Conservation (phyloP, 2,888 invertebrate species). For the Eledone cirrhosa region DNA sequence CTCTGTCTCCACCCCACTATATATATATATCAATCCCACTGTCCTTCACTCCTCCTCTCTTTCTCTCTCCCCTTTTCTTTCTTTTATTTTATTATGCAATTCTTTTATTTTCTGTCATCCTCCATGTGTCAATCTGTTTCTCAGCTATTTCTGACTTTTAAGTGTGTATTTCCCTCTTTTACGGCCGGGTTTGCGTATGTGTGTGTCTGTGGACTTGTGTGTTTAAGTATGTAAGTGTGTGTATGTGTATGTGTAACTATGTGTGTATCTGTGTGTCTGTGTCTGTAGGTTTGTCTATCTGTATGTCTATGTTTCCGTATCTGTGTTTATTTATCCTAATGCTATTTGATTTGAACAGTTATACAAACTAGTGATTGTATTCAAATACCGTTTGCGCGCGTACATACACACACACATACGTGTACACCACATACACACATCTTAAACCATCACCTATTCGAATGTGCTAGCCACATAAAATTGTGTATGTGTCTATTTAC, state of each 20-base stretch:
- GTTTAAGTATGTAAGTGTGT: neutral
- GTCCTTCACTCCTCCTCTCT: neutral
- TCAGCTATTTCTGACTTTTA: no score
- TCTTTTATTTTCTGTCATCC: neutral
- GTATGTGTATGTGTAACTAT: neutral
- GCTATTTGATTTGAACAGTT: no score
- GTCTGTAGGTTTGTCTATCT: neutral
- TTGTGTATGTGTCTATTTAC: neutral
- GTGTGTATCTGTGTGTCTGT: neutral
- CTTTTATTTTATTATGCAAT: no score
- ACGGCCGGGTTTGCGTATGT: neutral
- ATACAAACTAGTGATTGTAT: no score
- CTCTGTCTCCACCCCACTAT: no score
- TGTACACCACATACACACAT: neutral
- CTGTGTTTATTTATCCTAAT: no score
- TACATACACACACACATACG: neutral
- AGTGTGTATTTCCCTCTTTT: no score
- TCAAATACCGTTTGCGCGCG: neutral
- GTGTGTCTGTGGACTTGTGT: neutral
- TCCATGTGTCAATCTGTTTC: neutral
- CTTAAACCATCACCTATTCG: neutral
- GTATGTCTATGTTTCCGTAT: no score
- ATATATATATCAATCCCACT: neutral
- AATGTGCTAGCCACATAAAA: neutral
- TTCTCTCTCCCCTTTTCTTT: neutral